A percentile compares a stretch with the other conserved stretches of the same genome.
Conservation (phyloP, 2,113 vertebrate species). For the Polypterus bichir region DNA sequence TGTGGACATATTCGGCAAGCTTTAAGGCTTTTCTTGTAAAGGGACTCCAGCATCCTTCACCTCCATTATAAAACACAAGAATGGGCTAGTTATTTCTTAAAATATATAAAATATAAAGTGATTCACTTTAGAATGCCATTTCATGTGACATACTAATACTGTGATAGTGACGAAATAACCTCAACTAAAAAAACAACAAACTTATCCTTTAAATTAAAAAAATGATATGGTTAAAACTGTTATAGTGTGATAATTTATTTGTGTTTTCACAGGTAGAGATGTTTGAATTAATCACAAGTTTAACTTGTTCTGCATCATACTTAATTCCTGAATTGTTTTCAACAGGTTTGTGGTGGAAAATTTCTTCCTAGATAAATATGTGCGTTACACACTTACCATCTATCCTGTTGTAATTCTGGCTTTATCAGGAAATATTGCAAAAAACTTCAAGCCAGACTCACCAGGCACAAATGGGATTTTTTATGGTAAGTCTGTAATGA, state of each 20-base stretch:
- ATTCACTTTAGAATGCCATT: no score
- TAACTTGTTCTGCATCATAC: background rate
- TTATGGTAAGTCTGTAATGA: constrained; percentile 39
- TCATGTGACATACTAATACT: background rate
- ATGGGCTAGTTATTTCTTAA: no score
- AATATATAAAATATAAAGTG: no score
- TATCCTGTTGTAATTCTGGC: constrained; percentile 57
- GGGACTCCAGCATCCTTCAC: no score
- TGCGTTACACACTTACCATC: constrained; percentile 52
- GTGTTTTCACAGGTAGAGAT: background rate
- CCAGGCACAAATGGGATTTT: constrained; percentile 40
- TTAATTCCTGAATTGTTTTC: constrained; percentile 6
- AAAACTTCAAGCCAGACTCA: constrained; percentile 26
- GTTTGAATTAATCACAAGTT: background rate
- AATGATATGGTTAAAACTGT: background rate
- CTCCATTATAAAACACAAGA: no score
- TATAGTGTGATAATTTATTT: background rate
- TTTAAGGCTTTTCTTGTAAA: no score
- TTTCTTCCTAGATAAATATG: constrained; percentile 55
- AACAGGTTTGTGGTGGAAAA: constrained; percentile 62
- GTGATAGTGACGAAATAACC: background rate
- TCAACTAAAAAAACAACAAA: background rate
- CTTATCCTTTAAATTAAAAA: background rate
- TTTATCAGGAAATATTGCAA: constrained; percentile 37
- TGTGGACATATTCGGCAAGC: no score